Conservation (phyloP, 2,888 invertebrate species). For the Eilema sororculum region DNA sequence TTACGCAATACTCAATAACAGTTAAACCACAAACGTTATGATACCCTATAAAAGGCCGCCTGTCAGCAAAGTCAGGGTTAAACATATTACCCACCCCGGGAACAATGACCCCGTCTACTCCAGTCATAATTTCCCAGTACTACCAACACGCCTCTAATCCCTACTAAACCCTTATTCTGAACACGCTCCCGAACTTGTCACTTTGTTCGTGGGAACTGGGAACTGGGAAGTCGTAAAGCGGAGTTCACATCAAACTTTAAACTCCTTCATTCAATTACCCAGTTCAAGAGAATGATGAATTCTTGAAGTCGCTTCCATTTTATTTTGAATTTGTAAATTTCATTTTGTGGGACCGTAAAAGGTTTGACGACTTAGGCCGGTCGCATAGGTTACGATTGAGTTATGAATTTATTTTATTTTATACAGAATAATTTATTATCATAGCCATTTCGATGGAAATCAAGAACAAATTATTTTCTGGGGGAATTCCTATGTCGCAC, state of each 20-base stretch:
- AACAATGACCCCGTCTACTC: not conserved
- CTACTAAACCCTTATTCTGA: slow-evolving; percentile 8
- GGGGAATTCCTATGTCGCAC: too few relatives aligned
- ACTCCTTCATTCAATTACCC: slow-evolving; percentile 42
- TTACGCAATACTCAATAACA: not conserved
- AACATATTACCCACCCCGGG: slow-evolving; percentile 1
- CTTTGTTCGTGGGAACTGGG: slow-evolving; percentile 30
- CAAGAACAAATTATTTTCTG: too few relatives aligned
- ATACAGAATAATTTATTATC: not conserved
- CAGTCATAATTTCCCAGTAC: slow-evolving; percentile 3
- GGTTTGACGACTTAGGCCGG: slow-evolving; percentile 41
- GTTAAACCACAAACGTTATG: not conserved
- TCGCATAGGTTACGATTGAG: not conserved
- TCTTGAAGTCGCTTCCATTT: slow-evolving; percentile 43
- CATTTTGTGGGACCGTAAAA: slow-evolving; percentile 47
- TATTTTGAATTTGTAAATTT: slow-evolving; percentile 46
- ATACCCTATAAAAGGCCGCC: not conserved
- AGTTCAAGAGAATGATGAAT: slow-evolving; percentile 39
- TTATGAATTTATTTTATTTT: not conserved
- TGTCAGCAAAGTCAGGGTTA: not conserved
- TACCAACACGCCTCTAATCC: slow-evolving; percentile 11
- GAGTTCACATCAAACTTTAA: slow-evolving; percentile 28
- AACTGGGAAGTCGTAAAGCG: slow-evolving; percentile 19
- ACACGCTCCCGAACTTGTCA: slow-evolving; percentile 30
- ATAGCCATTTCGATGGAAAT: too few relatives aligned